Base-by-base conservation (phyloP, 2,113 vertebrate genomes). In the Microcebus tavaratra region DNA sequence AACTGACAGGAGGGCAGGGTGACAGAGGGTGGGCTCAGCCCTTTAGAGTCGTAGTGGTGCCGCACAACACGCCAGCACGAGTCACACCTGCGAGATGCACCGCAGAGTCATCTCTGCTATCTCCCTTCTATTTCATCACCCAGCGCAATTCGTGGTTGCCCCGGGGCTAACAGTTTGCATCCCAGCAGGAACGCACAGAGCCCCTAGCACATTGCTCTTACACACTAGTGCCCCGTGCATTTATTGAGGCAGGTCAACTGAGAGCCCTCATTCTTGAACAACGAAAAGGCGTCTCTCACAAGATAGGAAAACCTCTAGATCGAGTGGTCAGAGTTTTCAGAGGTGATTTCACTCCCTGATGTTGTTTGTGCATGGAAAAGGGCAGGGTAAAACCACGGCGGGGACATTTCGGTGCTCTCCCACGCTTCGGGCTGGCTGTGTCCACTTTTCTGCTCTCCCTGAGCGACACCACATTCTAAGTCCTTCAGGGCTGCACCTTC, bases 211-310 rank as follows among this genome's bases (percentile, higher is more conserved):
- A 5, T 39, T 20, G 3, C 45, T 23, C 42, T 6, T 5, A 2
- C 3, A 0, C 72, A 8, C n/a, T 7, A 4, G 12, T 0, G 45
- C 27, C 34, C 68, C 5, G 25, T 23, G 29, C 8, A 34, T 23
- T 29, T 3, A 42, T 42, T 6, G 65, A 20, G 6, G 31, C 23
- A 2, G 13, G 13, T 72, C 72, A 18, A 27, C 82, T 14, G 34
- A 72, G 12, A 42, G 34, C 31, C 18, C 53, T 53, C 7, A 14
- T 63, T 67, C 61, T 48, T 72, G 65, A 68, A 78, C 67, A 70
- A n/a, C 20, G 31, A 21, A 48, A 81, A 34, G 59, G 63, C 72
- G 63, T 72, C 34, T 25, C 70, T n/a, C 65, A 12, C 3, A 73
- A 76, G 87, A 73, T 18, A 53, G 75, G 42, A 55, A 90, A 88